Conservation (phyloP, 64 coral and sea anemone species). For the Stichodactyla helianthus region DNA sequence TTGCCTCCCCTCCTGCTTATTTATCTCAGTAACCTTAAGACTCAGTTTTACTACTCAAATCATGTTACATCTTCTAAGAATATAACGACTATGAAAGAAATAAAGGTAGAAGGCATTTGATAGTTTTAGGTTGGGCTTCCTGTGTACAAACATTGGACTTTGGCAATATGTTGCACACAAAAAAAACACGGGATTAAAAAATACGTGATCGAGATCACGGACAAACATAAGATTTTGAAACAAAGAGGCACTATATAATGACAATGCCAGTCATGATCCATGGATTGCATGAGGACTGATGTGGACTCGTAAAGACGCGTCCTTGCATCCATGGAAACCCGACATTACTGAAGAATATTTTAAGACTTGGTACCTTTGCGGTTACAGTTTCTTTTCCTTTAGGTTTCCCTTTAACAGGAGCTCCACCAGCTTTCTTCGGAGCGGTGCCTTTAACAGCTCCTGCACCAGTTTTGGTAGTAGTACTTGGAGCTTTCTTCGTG, state of each 20-base stretch:
- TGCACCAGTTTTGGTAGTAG: conserved; percentile 40
- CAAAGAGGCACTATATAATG: not conserved
- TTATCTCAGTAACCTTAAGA: too few species aligned
- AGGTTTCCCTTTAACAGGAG: conserved; percentile 43
- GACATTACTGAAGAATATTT: too few species aligned
- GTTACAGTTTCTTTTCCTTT: conserved; percentile 55
- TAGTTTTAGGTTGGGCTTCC: not conserved
- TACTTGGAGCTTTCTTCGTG: conserved; percentile 14
- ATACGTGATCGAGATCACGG: not conserved
- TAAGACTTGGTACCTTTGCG: not conserved
- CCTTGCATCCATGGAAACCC: not conserved
- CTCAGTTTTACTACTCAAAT: too few species aligned
- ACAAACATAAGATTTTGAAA: not conserved
- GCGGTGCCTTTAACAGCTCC: conserved; percentile 1
- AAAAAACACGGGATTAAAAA: not conserved
- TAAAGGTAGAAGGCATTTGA: not conserved
- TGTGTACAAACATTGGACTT: not conserved
- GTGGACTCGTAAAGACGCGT: not conserved
- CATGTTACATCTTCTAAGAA: too few species aligned
- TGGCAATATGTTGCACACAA: not conserved
- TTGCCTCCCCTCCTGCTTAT: too few species aligned
- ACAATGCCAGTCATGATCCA: not conserved
- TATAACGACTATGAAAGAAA: not conserved
- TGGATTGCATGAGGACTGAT: too few species aligned
- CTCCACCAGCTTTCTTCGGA: conserved; percentile 37